Percentiles rank a stretch among this genome's conserved stretches.
Evolutionary conservation across 1,140 invertebrate genomes (phyloP).

Genomic region (Drosophila triauraria): DNA sequence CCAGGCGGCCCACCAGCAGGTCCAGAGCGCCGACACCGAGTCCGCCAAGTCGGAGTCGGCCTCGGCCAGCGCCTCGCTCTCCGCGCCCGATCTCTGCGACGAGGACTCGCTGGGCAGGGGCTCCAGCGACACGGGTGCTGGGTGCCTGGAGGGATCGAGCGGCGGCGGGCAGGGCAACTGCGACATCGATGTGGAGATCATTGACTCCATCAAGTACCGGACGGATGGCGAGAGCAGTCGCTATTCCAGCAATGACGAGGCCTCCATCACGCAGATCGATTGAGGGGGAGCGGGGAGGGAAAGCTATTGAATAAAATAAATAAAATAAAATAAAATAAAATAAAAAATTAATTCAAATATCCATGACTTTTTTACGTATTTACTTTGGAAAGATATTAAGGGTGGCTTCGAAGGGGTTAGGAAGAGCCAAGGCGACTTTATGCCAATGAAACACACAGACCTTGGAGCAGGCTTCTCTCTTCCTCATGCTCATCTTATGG

Average conservation of each 20-base stretch:
- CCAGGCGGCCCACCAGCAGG: constrained; percentile 38
- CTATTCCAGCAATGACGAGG: constrained; percentile 81
- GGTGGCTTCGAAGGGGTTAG: too few relatives aligned
- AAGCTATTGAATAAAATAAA: not conserved
- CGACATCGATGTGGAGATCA: constrained; percentile 83
- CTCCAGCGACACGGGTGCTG: constrained; percentile 59
- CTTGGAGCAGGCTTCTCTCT: too few relatives aligned
- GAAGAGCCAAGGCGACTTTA: too few relatives aligned
- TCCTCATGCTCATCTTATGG: too few relatives aligned
- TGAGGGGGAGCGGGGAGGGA: constrained; percentile 1
- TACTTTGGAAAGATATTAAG: too few relatives aligned
- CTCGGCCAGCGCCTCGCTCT: constrained; percentile 59
- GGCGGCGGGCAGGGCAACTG: constrained; percentile 62
- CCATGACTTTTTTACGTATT: too few relatives aligned
- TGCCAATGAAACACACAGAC: too few relatives aligned
- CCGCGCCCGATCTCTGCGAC: constrained; percentile 66
- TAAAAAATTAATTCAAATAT: too few relatives aligned
- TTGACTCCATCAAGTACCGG: constrained; percentile 82
- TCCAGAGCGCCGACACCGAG: constrained; percentile 53
- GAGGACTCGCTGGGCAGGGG: constrained; percentile 73
- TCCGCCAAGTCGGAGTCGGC: constrained; percentile 76
- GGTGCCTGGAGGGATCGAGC: constrained; percentile 15
- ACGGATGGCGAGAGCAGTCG: constrained; percentile 79
- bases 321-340: not conserved
- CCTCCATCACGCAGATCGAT: constrained; percentile 80